Evolutionary conservation across 2,797 vertebrate species (phyloP).

Genomic region (Pseudochirops corinnae): DNA sequence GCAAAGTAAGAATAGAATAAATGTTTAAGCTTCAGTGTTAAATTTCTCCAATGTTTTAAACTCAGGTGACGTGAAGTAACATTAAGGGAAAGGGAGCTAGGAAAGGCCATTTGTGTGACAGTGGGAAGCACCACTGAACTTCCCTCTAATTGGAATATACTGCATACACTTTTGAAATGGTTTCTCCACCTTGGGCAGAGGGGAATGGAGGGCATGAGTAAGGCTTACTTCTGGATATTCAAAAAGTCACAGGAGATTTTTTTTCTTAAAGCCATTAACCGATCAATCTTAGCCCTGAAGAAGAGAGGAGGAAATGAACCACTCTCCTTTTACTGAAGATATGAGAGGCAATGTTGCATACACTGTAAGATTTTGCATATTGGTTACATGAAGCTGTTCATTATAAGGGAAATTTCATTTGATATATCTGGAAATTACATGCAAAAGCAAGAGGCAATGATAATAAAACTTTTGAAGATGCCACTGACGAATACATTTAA

Average conservation of each 20-base stretch:
- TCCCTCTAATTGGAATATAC: neutral
- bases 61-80: neutral
- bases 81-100: neutral
- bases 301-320: neutral
- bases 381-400: neutral
- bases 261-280: neutral
- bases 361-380: neutral
- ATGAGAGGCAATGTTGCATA: neutral
- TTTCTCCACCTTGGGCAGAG: neutral
- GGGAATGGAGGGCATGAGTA: neutral
- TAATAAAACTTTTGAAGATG: neutral
- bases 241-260: neutral
- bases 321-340: neutral
- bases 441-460: neutral
- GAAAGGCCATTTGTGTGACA: neutral
- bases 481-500: neutral
- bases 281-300: neutral
- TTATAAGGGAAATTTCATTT: neutral
- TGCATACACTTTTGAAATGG: neutral
- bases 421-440: neutral
- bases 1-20: slow-evolving; percentile 20
- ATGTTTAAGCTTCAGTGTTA: slow-evolving; percentile 4
- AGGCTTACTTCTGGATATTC: neutral
- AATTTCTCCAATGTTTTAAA: neutral
- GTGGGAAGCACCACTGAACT: neutral